Percentiles rank a stretch among this genome's conserved stretches.
These are phyloP conservation scores for Phalangium opilio DNA, from an alignment of 2,888 invertebrate genomes.

Conservation along the genomic window DNA sequence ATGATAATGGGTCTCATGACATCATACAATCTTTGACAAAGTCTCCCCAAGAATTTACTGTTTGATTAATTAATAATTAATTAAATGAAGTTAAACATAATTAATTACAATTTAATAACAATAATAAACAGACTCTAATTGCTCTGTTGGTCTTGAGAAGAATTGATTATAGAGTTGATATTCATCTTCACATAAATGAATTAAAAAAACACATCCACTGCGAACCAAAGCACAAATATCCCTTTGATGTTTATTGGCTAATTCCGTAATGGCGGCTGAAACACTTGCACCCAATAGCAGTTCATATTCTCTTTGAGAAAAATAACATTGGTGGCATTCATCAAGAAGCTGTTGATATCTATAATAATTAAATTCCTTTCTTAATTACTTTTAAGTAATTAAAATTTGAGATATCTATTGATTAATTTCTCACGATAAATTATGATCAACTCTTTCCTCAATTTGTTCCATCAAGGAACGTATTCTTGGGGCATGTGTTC, in stretches of 20 bases:
- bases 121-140: constrained; percentile 39
- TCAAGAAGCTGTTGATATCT: constrained; percentile 52
- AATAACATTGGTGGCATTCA: constrained; percentile 71
- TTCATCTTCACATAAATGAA: constrained; percentile 90
- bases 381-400: neutral
- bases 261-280: constrained; percentile 47
- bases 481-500: constrained; percentile 73
- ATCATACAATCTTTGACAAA: constrained; percentile 82
- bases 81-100: constrained; percentile 1
- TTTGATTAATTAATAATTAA: too few species aligned
- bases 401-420: too few species aligned
- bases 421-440: constrained; percentile 61
- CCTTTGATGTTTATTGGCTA: constrained; percentile 41
- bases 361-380: constrained; percentile 13
- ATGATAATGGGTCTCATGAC: constrained; percentile 82
- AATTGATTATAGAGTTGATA: constrained; percentile 79
- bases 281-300: constrained; percentile 53
- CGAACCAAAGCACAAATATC: constrained; percentile 59
- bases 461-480: constrained; percentile 64
- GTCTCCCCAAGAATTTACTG: constrained; percentile 53
- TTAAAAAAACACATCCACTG: constrained; percentile 72
- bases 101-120: neutral
- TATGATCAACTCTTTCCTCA: constrained; percentile 55
- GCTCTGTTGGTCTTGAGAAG: constrained; percentile 51
- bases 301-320: constrained; percentile 45